Evolutionary conservation across 2,888 invertebrate species (phyloP), one percentile per base, ranked within the genome.

Genomic region (Dyspetes luteomarginatus): DNA sequence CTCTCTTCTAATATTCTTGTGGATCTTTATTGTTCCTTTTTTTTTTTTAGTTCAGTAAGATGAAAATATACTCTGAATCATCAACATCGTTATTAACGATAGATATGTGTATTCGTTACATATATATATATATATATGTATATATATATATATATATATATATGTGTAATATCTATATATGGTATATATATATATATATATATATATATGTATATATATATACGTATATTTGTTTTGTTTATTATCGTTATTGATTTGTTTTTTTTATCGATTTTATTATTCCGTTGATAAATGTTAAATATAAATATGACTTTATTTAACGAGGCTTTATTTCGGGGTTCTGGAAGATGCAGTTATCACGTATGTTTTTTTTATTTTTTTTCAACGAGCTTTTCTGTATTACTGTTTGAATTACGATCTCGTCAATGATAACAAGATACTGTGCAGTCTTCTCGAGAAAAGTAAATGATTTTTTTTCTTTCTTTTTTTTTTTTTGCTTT

Each of bases 21-120:
- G 12, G 74, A 43, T 50, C 48, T 50, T 19, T 60, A 17, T 52
- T 41, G 48, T 4, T 58, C 43, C 58, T 62, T 50, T 65, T 28
- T 67, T 43, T 56, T 48, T 56, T 41, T 68, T 58, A 58, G 9
- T 30, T 73, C 45, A 55, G 52, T 81, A 84, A 86, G 83, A 85
- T 71, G 85, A 89, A 89, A 89, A 89, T 89, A 89, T 89, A 89
- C 87, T 89, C 86, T 89, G 85, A 88, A 89, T 87, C 81, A 77
- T 89, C 85, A 87, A 87, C 88, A 80, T 87, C 84, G 58, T 77
- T 78, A 74, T 73, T 45, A 78, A 79, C 79, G 43, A 68, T 78
- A 82, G 85, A 85, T 87, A 80, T 80, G 75, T 80, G 50, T 58
- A 64, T 75, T 80, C 65, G 43, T 71, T 67, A 69, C 50, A 65